These are phyloP conservation scores for Entosphenus tridentatus DNA, from an alignment of 2,113 vertebrate genomes.

Conservation along the genomic window DNA sequence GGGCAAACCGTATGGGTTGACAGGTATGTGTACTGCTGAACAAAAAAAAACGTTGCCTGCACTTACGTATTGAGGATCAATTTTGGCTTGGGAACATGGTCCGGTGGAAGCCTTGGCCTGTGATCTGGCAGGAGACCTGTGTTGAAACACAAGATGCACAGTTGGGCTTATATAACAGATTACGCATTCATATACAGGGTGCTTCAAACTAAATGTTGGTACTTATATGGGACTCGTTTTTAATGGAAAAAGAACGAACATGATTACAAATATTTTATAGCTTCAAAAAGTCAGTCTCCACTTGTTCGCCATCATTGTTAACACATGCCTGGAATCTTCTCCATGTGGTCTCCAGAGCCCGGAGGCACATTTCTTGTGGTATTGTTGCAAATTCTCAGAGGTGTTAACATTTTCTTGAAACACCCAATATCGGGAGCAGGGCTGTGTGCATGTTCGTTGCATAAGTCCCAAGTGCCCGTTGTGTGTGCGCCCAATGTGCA, in stretches of 20 bases:
- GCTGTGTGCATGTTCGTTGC: too few relatives aligned
- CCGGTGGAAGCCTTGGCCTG: constrained; percentile 49
- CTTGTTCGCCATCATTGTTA: background rate
- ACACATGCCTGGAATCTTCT: background rate
- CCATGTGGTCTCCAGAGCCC: too few relatives aligned
- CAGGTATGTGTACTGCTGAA: background rate
- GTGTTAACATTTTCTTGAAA: too few relatives aligned
- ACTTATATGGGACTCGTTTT: background rate
- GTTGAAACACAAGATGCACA: constrained; percentile 11
- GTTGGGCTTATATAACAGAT: too few relatives aligned
- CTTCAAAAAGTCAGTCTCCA: background rate
- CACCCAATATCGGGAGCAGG: too few relatives aligned
- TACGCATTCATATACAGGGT: background rate
- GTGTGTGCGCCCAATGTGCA: too few relatives aligned
- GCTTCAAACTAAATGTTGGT: background rate
- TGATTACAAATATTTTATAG: too few relatives aligned
- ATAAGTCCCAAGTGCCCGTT: too few relatives aligned
- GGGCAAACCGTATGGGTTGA: too few relatives aligned
- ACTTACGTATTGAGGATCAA: constrained; percentile 46
- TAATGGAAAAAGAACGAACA: too few relatives aligned
- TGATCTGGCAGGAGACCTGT: constrained; percentile 87
- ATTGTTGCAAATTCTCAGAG: too few relatives aligned
- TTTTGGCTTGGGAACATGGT: constrained; percentile 28
- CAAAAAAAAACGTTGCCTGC: constrained; percentile 15
- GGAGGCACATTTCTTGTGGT: too few relatives aligned